Base-by-base conservation (phyloP, 1,140 invertebrate species). In the Lepidurus couesii region DNA sequence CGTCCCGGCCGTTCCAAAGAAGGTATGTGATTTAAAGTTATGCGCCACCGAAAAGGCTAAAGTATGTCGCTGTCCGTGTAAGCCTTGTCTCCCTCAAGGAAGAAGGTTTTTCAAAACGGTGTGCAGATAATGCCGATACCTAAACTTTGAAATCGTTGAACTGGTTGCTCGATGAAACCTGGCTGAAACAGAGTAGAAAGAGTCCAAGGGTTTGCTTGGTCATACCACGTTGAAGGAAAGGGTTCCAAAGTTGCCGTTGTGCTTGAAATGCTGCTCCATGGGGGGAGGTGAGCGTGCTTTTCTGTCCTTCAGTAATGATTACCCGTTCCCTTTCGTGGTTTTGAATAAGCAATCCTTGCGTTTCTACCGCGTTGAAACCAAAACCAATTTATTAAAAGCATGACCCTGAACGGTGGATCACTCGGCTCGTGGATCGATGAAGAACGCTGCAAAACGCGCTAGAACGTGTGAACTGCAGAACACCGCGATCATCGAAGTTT, bases 401-500 rank as follows among this genome's bases (percentile, higher is more conserved):
- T 81, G 82, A 86, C 83, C 83, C 83, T 84, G 82, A 82, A 83
- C 86, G 86, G 86, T 87, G 86, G 86, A 92, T 92, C 90, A 90
- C 89, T 91, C 86, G 90, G 90, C 88, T 91, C 89, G 88, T 88
- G 89, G 86, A 86, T 91, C 90, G 90, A 92, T 92, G 91, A 92
- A 92, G 89, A 92, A 90, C 90, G 90, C 90, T 91, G 86, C 85
- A 81, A 92, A 90, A 86, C 91, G 90, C 90, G 90, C 87, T 88
- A 89, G 87, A 86, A 88, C 88, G 87, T 91, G 90, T 90, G 89
- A 92, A 92, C 89, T 92, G 91, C 91, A 92, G 90, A 87, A 91
- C 89, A 90, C 88, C 89, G n/a, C 84, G 90, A 92, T 89, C 90
- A 91, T 90, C 89, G 90, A 91, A 87, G 88, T 88, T 90, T 92